Conservation (phyloP, 2,888 invertebrate genomes). For the Diarsia brunnea region DNA sequence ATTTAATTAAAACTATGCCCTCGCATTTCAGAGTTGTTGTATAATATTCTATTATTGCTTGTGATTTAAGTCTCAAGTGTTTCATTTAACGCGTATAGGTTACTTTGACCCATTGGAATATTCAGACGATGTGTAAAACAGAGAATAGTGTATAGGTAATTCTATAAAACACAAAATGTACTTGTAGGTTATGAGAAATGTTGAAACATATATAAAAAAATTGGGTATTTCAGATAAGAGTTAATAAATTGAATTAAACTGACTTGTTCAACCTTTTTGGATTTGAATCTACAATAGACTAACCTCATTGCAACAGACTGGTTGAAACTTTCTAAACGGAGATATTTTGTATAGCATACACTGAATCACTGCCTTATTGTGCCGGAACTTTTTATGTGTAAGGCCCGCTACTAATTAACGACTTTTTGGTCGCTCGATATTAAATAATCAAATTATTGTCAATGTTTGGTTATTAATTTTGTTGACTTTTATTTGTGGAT, state of each 20-base stretch:
- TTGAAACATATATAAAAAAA: constrained; percentile 87
- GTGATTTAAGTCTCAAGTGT: constrained; percentile 76
- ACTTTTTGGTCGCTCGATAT: constrained; percentile 71
- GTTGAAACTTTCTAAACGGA: constrained; percentile 87
- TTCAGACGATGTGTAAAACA: constrained; percentile 87
- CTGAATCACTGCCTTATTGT: constrained; percentile 90
- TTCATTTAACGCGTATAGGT: constrained; percentile 78
- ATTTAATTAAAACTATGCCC: constrained; percentile 82
- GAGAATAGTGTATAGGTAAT: constrained; percentile 88
- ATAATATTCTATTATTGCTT: constrained; percentile 75
- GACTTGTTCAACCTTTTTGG: constrained; percentile 90
- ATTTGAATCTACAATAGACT: constrained; percentile 90
- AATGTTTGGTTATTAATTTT: constrained; percentile 66
- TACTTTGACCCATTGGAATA: constrained; percentile 86
- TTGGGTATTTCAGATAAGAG: constrained; percentile 88
- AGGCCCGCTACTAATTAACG: constrained; percentile 73
- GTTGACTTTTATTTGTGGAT: constrained; percentile 66
- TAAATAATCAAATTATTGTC: constrained; percentile 66
- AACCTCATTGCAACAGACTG: constrained; percentile 90
- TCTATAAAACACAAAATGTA: constrained; percentile 89
- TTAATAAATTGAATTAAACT: constrained; percentile 85
- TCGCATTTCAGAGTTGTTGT: constrained; percentile 87
- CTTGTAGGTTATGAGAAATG: constrained; percentile 89
- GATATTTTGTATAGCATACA: constrained; percentile 90
- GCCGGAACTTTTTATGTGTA: constrained; percentile 85